Evolutionary conservation across 2,113 vertebrate genomes (phyloP).

Genomic region (Scolopax mira): DNA sequence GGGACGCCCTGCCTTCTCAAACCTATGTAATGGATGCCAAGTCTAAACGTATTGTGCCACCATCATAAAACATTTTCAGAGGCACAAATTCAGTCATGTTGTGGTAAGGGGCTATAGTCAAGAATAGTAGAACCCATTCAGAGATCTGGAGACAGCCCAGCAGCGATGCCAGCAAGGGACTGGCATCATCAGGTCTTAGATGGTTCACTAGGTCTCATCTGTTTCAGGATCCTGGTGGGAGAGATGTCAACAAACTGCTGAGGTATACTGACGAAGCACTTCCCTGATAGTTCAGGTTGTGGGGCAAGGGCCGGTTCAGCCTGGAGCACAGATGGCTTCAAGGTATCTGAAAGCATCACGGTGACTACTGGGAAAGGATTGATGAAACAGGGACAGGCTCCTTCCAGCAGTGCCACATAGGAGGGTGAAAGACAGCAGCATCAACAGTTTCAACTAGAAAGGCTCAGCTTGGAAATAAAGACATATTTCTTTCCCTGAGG

Average conservation of each 20-base stretch:
- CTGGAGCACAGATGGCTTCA: fast-evolving
- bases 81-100: not conserved
- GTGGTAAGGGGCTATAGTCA: not conserved
- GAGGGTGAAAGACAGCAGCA: not conserved
- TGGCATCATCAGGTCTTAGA: too few species aligned
- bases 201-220: not conserved
- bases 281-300: not conserved
- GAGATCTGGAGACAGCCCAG: not conserved
- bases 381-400: not conserved
- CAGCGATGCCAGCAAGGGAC: not conserved
- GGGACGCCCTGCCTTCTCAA: not conserved
- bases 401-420: too few species aligned
- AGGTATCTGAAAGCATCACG: not conserved
- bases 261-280: not conserved
- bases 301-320: not conserved
- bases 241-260: not conserved
- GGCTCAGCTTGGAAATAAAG: not conserved
- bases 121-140: not conserved
- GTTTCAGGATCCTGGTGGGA: not conserved
- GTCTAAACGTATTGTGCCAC: not conserved
- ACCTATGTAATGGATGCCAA: not conserved
- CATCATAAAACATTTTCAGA: not conserved
- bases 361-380: not conserved
- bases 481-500: not conserved
- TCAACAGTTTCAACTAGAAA: not conserved